Base-by-base conservation (phyloP, 2,888 invertebrate genomes). In the Amorpha juglandis region DNA sequence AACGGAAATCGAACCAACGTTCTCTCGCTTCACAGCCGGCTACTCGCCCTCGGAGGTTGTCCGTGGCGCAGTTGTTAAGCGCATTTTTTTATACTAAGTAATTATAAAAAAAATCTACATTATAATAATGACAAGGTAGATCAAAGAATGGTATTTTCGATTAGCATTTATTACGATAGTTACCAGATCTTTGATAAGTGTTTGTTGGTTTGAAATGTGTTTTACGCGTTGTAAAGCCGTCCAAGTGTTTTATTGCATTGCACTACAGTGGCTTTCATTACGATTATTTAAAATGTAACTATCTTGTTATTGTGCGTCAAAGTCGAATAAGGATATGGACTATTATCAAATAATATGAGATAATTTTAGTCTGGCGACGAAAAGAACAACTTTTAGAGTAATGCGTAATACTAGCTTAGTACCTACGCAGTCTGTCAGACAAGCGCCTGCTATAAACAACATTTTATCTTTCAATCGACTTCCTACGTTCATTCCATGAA, bases 251-350 rank as follows among this genome's bases (percentile, higher is more conserved):
- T 58, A 42, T 42, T 42, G 42, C 42, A 19, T 0, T 58, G 42
- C 42, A 58, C 58, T 55, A 38, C 8, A 55, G 55, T 12, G 58
- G 19, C 58, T 58, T 58, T 58, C 19, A 42, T 19, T 58, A 12
- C 11, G 11, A 58, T 58, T 38, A 58, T 38, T 16, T 35, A 53
- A 19, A 55, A 33, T 35, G 33, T 35, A 35, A 55, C 58, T 12
- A 42, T 58, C 6, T 58, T 58, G 35, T 38, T 58, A 19, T 42
- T 19, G n/a, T 55, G 38, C 38, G 38, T 58, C 58, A 42, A 16
- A 16, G 35, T 53, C 9, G 33, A 38, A n/a, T 33, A 0, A n/a
- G n/a, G 53, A 7, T n/a, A 50, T 27, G 27, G 50, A 19, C 19
- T 27, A 27, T 4, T 27, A 27, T 27, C 4, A 27, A 1, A 27